These are phyloP conservation scores for Balaeniceps rex DNA, from an alignment of 2,113 vertebrate genomes.

Conservation along the genomic window DNA sequence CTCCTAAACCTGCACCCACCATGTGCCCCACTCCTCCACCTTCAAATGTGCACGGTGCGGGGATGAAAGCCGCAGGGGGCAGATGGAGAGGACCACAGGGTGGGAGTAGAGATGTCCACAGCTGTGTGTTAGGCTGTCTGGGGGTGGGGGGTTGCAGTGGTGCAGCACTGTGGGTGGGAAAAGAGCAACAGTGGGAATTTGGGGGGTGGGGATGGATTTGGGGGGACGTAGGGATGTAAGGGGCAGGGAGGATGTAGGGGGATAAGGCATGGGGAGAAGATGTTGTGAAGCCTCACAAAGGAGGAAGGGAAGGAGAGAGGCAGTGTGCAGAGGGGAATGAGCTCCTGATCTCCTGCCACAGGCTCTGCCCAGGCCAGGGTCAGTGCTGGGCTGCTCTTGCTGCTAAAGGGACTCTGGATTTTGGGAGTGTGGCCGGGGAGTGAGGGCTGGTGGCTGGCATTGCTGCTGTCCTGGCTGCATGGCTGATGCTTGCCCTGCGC, in stretches of 20 bases:
- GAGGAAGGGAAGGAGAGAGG: background rate
- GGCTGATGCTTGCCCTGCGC: background rate
- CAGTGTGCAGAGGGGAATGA: background rate
- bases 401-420: background rate
- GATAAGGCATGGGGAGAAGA: background rate
- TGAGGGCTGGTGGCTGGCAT: background rate
- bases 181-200: background rate
- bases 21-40: background rate
- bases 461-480: background rate
- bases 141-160: background rate
- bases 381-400: background rate
- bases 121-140: background rate
- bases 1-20: background rate
- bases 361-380: background rate
- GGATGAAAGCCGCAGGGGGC: background rate
- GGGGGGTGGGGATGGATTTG: background rate
- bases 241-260: too few species aligned
- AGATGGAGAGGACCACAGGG: background rate
- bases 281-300: background rate
- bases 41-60: rapidly evolving
- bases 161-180: background rate
- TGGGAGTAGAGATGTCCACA: background rate
- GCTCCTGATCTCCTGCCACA: background rate
- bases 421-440: background rate
- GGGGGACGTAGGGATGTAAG: too few species aligned